These are phyloP conservation scores for Cheirogaleus medius DNA, from an alignment of 2,113 vertebrate genomes.

Conservation along the genomic window DNA sequence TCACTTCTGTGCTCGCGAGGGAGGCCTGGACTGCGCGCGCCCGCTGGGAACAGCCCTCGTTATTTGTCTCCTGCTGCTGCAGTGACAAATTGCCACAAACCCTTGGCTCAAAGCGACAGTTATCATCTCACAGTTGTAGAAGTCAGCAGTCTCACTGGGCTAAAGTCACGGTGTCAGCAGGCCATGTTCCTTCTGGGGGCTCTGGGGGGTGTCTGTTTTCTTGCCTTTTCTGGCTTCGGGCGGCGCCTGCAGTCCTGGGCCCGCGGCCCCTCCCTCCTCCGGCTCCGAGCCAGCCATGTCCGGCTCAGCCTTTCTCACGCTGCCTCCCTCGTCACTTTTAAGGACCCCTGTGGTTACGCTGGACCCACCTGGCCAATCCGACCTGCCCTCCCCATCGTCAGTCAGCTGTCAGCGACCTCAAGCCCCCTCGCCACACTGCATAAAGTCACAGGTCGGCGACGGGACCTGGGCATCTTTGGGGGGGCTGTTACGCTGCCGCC, in stretches of 20 bases:
- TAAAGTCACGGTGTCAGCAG: neutral
- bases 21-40: rapidly evolving
- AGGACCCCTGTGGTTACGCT: neutral
- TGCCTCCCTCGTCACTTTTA: neutral
- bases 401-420: neutral
- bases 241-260: neutral
- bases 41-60: rapidly evolving
- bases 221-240: neutral
- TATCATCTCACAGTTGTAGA: neutral
- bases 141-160: neutral
- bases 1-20: neutral
- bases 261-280: neutral
- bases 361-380: neutral
- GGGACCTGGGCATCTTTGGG: rapidly evolving
- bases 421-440: no score
- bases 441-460: no score
- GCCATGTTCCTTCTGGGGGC: neutral
- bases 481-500: rapidly evolving
- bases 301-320: neutral
- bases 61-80: rapidly evolving
- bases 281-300: neutral
- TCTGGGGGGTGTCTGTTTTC: neutral
- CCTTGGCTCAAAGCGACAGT: rapidly evolving
- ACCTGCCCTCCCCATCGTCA: no score
- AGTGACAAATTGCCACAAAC: neutral